phyloP scores from a whole-genome alignment of 2,113 vertebrate genomes.

The Etheostoma cragini region DNA sequence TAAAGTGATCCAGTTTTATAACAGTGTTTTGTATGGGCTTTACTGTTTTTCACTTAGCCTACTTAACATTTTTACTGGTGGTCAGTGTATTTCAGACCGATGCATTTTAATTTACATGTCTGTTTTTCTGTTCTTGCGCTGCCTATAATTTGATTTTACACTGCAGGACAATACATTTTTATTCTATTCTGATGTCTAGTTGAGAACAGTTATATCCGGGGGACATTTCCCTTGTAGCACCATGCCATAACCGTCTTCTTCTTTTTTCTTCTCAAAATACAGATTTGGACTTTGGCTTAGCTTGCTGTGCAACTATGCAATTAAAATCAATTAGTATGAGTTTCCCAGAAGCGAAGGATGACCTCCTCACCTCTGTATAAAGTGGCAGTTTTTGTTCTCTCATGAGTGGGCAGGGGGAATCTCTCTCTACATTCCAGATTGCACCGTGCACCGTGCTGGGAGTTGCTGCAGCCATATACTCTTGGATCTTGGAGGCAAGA shows the following conservation, averaged over 20 bases:
- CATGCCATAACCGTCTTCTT: not conserved
- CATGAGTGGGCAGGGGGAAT: conserved; percentile 12
- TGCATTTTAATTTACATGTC: not conserved
- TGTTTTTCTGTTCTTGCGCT: not conserved
- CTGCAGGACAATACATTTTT: not conserved
- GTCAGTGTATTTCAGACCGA: not conserved
- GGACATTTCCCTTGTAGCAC: not conserved
- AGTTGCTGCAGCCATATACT: conserved; percentile 11
- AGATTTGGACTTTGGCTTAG: not conserved
- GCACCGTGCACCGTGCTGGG: not conserved
- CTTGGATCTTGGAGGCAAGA: not conserved
- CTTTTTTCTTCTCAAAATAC: not conserved
- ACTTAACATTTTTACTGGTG: no score
- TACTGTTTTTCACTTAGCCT: no score
- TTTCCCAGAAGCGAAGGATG: not conserved
- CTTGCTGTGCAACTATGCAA: conserved; percentile 5
- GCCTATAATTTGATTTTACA: not conserved
- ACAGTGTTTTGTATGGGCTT: no score
- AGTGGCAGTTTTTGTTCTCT: conserved; percentile 6
- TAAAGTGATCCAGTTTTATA: no score
- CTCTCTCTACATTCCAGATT: conserved; percentile 17
- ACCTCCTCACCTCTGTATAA: conserved; percentile 26
- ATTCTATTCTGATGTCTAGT: not conserved
- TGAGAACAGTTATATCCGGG: not conserved
- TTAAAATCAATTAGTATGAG: not conserved